Percentiles rank a stretch among this genome's conserved stretches.
Conservation (phyloP, 2,113 vertebrate species). For the Neogobius melanostomus region DNA sequence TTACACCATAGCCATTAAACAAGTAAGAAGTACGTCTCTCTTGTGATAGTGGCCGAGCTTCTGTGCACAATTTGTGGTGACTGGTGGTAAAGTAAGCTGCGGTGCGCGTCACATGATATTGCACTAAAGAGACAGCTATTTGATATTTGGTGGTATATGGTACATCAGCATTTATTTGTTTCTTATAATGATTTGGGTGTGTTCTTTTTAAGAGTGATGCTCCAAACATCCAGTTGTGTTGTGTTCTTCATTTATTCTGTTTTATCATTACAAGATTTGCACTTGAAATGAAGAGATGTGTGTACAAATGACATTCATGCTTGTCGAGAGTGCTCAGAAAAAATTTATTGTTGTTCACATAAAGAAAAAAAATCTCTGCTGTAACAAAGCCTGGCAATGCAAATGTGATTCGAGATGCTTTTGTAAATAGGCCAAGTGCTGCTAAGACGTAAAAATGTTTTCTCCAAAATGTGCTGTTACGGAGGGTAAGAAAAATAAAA, state of each 20-base stretch:
- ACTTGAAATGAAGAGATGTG: slow-evolving; percentile 65
- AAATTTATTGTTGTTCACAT: slow-evolving; percentile 54
- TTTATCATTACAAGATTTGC: slow-evolving; percentile 63
- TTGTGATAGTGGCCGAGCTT: slow-evolving; percentile 11
- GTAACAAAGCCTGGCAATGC: slow-evolving; percentile 44
- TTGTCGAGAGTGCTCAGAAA: slow-evolving; percentile 60
- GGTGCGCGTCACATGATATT: slow-evolving; percentile 61
- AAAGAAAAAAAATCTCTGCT: slow-evolving; percentile 48
- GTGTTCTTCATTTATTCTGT: slow-evolving; percentile 59
- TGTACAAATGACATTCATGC: slow-evolving; percentile 59
- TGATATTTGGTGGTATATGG: slow-evolving; percentile 55
- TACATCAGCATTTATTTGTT: slow-evolving; percentile 66
- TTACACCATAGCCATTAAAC: no score
- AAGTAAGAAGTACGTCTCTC: background rate
- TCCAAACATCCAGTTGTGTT: slow-evolving; percentile 51
- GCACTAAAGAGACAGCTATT: slow-evolving; percentile 68
- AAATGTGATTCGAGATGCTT: slow-evolving; percentile 30
- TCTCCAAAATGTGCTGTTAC: slow-evolving; percentile 61
- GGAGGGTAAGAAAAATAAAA: slow-evolving; percentile 45
- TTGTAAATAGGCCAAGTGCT: slow-evolving; percentile 8
- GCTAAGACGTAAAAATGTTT: slow-evolving; percentile 58
- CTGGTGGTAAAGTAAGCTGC: slow-evolving; percentile 28
- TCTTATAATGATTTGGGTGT: slow-evolving; percentile 60
- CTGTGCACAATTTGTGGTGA: slow-evolving; percentile 23
- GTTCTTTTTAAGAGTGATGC: slow-evolving; percentile 58